Evolutionary conservation across 2,797 vertebrate species (phyloP), one percentile per base, ranked within the genome.

Genomic region (Myiotriccus ornatus): DNA sequence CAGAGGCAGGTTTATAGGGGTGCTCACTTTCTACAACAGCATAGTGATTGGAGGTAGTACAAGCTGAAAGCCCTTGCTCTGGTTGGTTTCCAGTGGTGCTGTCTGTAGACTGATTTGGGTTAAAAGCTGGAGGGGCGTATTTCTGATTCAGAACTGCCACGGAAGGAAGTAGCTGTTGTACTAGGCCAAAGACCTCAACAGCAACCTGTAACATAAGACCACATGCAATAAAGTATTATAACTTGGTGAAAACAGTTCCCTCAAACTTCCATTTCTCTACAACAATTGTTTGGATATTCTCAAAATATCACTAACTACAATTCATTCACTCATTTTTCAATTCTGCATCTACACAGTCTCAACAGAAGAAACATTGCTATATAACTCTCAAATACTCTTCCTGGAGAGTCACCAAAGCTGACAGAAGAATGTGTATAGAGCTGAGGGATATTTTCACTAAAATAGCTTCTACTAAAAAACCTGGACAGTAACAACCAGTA

Each of bases 91-190:
- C 99, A 3, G 99, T 99, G 25, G 99, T 99, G 97, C 99, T 99
- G 95, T 99, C 99, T n/a, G 99, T 99, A 76, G 99, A 99, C 91
- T 99, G 99, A 97, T 99, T 99, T 69, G 99, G 99, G 91, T 99
- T 99, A 96, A 99, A 99, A 30, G 99, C 98, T 92, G 99, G 99
- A 20, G 99, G 99, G 63, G 99, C 99, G 1, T 99, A 99, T 93
- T 99, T 99, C 98, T 99, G 99, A 97, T 99, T 99, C 95, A 99
- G 97, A 94, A 99, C 98, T 52, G 99, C 99, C 77, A 99, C 99
- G 5, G 99, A 98, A 43, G 99, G 99, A 79, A 99, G 98, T 83
- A 99, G 97, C 91, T 99, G 99, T 77, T 99, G 99, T 75, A 99
- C 99, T 53, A 99, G 98, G 81, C 99, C 99, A 97, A 99, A 99